These are phyloP conservation scores for Bugulina stolonifera DNA, from an alignment of 2,888 invertebrate genomes.

Conservation along the genomic window DNA sequence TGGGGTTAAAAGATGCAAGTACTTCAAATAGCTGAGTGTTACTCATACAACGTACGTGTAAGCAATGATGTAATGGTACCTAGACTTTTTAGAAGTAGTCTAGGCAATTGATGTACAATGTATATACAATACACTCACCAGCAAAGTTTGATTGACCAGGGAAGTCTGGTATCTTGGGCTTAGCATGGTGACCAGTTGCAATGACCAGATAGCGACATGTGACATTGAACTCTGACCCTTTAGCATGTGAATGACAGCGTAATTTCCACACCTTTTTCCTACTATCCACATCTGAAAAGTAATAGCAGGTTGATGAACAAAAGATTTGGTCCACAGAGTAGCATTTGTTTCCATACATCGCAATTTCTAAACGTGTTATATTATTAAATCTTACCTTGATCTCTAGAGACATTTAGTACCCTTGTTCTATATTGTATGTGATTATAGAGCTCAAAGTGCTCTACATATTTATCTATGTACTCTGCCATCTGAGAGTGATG, in stretches of 20 bases:
- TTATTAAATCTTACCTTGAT: slow-evolving; percentile 3
- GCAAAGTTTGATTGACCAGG: slow-evolving; percentile 42
- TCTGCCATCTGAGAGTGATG: slow-evolving; percentile 44
- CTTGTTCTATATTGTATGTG: slow-evolving; percentile 38
- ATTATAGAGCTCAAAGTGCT: slow-evolving; percentile 38
- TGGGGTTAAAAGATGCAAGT: too few relatives aligned
- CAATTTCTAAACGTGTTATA: too few relatives aligned
- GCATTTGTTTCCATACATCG: too few relatives aligned
- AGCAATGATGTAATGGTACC: too few relatives aligned
- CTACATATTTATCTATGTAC: slow-evolving; percentile 41
- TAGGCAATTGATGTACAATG: too few relatives aligned
- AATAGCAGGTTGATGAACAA: neutral
- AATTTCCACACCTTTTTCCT: neutral
- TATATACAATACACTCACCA: slow-evolving; percentile 36
- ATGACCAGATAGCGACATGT: slow-evolving; percentile 32
- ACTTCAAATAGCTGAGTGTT: too few relatives aligned
- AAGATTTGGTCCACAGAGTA: too few relatives aligned
- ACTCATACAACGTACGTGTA: too few relatives aligned
- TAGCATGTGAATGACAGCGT: neutral
- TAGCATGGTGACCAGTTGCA: slow-evolving; percentile 47
- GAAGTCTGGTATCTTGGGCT: slow-evolving; percentile 39
- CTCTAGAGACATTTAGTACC: slow-evolving; percentile 31
- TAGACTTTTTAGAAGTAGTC: too few relatives aligned
- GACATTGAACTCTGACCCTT: neutral
- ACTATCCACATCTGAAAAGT: neutral